Evolutionary conservation across 2,888 invertebrate genomes (phyloP).

Genomic region (Ligdia adustata): DNA sequence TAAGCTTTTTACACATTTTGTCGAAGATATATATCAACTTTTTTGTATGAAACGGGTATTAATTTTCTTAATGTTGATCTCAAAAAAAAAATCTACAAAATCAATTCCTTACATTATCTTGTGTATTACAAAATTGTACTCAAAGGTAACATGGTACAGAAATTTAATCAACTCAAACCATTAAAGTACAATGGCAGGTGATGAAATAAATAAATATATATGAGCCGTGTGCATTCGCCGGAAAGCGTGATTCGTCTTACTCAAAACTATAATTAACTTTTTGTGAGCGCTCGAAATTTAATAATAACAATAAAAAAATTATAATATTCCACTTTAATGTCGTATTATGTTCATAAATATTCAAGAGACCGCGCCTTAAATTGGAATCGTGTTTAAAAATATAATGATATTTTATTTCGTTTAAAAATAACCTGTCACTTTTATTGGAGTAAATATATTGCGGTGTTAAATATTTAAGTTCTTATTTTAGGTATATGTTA

Average conservation of each 20-base stretch:
- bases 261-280: slow-evolving; percentile 36
- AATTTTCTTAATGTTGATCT: no score
- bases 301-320: slow-evolving; percentile 31
- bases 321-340: slow-evolving; percentile 33
- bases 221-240: slow-evolving; percentile 21
- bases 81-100: no score
- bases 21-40: no score
- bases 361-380: slow-evolving; percentile 41
- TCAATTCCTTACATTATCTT: no score
- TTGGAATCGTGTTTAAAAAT: no score
- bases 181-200: slow-evolving; percentile 26
- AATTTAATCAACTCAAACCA: slow-evolving; percentile 18
- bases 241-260: slow-evolving; percentile 36
- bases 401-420: slow-evolving; percentile 11
- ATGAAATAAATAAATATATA: slow-evolving; percentile 10
- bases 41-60: no score
- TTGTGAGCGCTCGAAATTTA: slow-evolving; percentile 32
- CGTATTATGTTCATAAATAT: slow-evolving; percentile 45
- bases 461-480: slow-evolving; percentile 3
- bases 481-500: not conserved
- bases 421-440: slow-evolving; percentile 10
- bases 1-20: no score
- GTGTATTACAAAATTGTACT: no score
- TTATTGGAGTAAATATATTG: slow-evolving; percentile 10
- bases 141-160: slow-evolving; percentile 14